Evolutionary conservation across 2,797 vertebrate genomes (phyloP), one percentile per base, ranked within the genome.

Genomic region (Macroramphosus scolopax): DNA sequence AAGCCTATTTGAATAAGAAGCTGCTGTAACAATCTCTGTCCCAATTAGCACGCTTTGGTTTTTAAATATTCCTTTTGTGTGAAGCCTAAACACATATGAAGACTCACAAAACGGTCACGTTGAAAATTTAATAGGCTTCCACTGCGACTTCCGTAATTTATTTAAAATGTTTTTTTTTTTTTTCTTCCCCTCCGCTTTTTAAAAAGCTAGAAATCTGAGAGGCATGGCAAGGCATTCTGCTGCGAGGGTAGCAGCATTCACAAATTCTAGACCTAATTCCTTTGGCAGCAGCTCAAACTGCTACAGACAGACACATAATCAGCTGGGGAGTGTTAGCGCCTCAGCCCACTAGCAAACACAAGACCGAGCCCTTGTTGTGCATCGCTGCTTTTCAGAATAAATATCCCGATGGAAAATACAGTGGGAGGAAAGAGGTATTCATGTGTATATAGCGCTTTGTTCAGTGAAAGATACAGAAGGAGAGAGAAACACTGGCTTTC

Each of bases 271-370:
- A 82, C 85, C 81, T 90, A 90, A 92, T 89, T 92, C 88, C 88
- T 90, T 87, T 91, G 89, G 88, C 84, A 80, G 84, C 83, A 81
- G 84, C 86, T 89, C 89, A 90, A 87, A 90, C 84, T 86, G 83
- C 86, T 83, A 87, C 85, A 89, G 84, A 89, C 88, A 90, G 87
- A 87, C 81, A 88, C 79, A 89, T 89, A 89, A 88, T 91, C 88
- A 89, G 87, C 83, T 86, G 85, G 83, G 89, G 84, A 88, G 85
- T 67, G 84, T 83, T 83, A 84, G 78, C 79, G 77, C 77, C 77
- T 80, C 83, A 84, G 78, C 83, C 81, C 76, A 68, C 79, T 83
- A 82, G 85, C 81, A 85, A 86, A 88, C 82, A 84, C 76, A 82
- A 80, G 84, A 81, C 69, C 75, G 64, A 85, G 78, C 80, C 73